phyloP scores from a whole-genome alignment of 2,113 vertebrate species.

The Malurus elegans region DNA sequence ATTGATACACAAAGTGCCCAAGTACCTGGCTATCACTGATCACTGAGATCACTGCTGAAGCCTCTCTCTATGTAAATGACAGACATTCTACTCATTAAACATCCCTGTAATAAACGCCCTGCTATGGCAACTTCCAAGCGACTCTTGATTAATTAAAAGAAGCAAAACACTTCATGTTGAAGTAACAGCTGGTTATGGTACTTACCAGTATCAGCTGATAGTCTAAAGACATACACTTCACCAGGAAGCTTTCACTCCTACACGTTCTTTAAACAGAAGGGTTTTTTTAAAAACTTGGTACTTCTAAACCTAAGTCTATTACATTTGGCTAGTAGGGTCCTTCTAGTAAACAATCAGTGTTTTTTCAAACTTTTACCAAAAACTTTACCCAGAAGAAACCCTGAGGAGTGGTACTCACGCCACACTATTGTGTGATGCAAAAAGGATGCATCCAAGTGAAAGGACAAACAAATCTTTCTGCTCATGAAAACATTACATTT shows the following conservation, averaged over 20 bases:
- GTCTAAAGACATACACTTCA: neutral
- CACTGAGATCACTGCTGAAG: neutral
- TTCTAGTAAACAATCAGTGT: neutral
- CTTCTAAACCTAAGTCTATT: neutral
- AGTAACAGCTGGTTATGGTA: constrained; percentile 16
- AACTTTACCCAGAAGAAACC: neutral
- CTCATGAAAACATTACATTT: neutral
- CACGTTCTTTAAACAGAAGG: neutral
- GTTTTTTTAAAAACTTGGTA: neutral
- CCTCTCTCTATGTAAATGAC: neutral
- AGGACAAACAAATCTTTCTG: neutral
- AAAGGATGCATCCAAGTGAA: neutral
- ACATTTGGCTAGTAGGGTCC: neutral
- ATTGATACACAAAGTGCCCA: neutral
- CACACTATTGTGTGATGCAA: neutral
- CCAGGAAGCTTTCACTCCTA: neutral
- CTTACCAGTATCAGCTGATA: neutral
- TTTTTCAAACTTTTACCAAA: neutral
- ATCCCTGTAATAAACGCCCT: neutral
- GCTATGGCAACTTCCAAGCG: neutral
- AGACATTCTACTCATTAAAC: neutral
- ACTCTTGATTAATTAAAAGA: neutral
- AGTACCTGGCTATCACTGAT: neutral
- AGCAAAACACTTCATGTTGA: neutral
- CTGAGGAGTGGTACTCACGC: rapidly evolving